phyloP scores from a whole-genome alignment of 2,797 vertebrate species.

The Alectoris magna region DNA sequence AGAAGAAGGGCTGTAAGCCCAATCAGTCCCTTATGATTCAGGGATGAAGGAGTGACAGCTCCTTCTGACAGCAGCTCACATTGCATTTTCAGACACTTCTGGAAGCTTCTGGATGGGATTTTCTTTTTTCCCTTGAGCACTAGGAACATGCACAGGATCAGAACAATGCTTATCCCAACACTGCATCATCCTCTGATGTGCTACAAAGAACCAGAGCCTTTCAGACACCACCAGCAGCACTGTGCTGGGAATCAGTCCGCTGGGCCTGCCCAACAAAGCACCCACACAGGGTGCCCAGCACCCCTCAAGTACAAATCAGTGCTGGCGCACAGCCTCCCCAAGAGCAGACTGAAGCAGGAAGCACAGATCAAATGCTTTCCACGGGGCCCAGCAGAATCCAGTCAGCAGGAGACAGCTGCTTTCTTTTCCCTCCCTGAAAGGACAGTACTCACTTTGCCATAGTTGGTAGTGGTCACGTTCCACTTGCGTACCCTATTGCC shows the following conservation, averaged over 20 bases:
- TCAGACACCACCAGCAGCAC: neutral
- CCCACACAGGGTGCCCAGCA: neutral
- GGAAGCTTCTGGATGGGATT: neutral
- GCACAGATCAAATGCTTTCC: neutral
- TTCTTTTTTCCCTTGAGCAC: no score
- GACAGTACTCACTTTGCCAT: constrained; percentile 90
- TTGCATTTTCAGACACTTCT: neutral
- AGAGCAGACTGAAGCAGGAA: neutral
- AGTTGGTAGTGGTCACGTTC: constrained; percentile 98
- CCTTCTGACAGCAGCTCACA: neutral
- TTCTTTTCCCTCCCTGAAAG: neutral
- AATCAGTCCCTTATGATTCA: neutral
- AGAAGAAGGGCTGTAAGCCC: neutral
- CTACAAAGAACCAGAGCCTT: neutral
- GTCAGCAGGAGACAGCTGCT: neutral
- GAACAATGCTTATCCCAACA: neutral
- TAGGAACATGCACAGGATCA: neutral
- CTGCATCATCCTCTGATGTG: neutral
- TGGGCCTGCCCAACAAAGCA: neutral
- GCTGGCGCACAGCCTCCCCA: neutral
- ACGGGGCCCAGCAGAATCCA: neutral
- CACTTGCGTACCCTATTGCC: constrained; percentile 98
- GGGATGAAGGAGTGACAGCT: neutral
- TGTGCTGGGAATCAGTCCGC: neutral
- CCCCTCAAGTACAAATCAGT: neutral